A percentile compares a stretch with the other conserved stretches of the same genome.
Conservation (phyloP, 2,888 invertebrate species). For the Diaprepes abbreviatus region DNA sequence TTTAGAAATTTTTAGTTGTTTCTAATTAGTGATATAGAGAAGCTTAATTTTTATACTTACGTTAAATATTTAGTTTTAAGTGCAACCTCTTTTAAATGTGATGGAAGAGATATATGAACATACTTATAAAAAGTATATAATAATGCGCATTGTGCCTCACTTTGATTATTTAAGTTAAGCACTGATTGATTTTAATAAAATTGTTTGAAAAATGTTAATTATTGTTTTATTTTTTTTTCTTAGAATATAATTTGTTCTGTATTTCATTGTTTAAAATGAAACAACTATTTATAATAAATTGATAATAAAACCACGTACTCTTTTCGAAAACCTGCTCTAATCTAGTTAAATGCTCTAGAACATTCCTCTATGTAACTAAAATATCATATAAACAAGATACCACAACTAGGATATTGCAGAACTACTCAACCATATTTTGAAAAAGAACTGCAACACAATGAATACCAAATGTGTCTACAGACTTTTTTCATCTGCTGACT, state of each 20-base stretch:
- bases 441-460: no score
- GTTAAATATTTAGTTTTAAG: conserved; percentile 34
- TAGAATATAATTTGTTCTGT: neutral
- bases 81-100: conserved; percentile 48
- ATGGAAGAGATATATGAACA: conserved; percentile 43
- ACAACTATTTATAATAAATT: no score
- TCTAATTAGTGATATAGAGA: conserved; percentile 18
- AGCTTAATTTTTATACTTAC: conserved; percentile 43
- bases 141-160: conserved; percentile 63
- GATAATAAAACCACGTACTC: no score
- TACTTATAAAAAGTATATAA: conserved; percentile 51
- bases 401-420: no score
- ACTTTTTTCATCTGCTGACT: no score
- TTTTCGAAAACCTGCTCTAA: no score
- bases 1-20: conserved; percentile 7
- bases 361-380: no score
- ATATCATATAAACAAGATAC: no score
- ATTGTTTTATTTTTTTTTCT: neutral
- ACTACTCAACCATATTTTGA: no score
- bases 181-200: conserved; percentile 62
- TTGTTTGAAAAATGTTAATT: conserved; percentile 54
- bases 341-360: no score
- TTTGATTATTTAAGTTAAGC: conserved; percentile 62
- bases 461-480: no score
- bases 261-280: no score